Percentiles rank a stretch among this genome's conserved stretches.
phyloP scores from a whole-genome alignment of 1,140 invertebrate species.

The Hyles euphorbiae region DNA sequence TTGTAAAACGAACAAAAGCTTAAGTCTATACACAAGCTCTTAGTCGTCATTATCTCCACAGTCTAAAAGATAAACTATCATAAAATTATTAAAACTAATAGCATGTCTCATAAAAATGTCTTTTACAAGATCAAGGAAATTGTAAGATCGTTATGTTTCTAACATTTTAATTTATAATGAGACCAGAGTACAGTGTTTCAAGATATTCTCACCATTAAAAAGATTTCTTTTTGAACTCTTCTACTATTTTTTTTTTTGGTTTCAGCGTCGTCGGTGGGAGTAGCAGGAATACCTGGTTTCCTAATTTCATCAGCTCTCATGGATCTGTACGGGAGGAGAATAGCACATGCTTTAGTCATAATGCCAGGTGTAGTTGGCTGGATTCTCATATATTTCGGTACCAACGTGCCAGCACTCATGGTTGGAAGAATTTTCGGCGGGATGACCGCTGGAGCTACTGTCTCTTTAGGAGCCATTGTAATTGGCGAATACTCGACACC shows the following conservation, averaged over 20 bases:
- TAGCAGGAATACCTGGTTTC: constrained; percentile 44
- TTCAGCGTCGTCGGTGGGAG: constrained; percentile 49
- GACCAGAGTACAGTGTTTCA: too few species aligned
- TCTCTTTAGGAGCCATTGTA: constrained; percentile 49
- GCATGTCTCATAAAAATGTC: too few species aligned
- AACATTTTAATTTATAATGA: too few species aligned
- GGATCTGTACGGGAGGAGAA: constrained; percentile 43
- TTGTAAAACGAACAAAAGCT: too few species aligned
- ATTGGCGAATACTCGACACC: constrained; percentile 35
- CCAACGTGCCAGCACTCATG: constrained; percentile 31
- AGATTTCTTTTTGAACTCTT: neutral
- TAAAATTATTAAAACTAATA: too few species aligned
- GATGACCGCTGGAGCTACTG: constrained; percentile 37
- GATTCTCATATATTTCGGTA: constrained; percentile 43
- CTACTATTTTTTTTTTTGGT: constrained; percentile 10
- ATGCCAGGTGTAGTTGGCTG: constrained; percentile 46
- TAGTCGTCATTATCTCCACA: too few species aligned
- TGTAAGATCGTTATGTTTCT: neutral
- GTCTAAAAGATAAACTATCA: too few species aligned
- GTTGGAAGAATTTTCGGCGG: constrained; percentile 44
- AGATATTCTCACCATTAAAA: too few species aligned
- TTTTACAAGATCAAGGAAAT: neutral
- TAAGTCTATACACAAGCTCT: too few species aligned
- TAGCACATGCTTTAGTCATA: constrained; percentile 32
- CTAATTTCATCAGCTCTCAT: constrained; percentile 43